Percentiles rank a stretch among this genome's conserved stretches.
Conservation (phyloP, 2,797 vertebrate genomes). For the Sebastes cheni region DNA sequence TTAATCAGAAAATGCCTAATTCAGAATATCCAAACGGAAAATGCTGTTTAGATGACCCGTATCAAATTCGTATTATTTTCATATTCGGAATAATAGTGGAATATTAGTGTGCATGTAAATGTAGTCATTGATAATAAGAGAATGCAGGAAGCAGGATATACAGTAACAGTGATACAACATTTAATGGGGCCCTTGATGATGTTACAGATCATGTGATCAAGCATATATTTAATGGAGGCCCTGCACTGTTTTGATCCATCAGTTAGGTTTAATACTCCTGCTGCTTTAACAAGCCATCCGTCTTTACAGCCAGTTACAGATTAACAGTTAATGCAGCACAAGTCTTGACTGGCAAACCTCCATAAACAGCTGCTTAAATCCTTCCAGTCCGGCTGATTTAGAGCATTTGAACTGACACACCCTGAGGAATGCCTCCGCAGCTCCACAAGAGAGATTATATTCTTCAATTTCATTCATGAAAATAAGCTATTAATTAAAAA, state of each 20-base stretch:
- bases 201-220: background rate
- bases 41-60: too few species aligned
- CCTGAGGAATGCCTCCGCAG: slow-evolving; percentile 18
- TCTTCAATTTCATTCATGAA: slow-evolving; percentile 21
- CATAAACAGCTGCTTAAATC: slow-evolving; percentile 52
- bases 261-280: slow-evolving; percentile 5
- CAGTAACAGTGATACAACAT: slow-evolving; percentile 2
- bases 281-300: slow-evolving; percentile 30
- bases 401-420: slow-evolving; percentile 35
- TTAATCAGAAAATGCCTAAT: too few species aligned
- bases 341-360: slow-evolving; percentile 45
- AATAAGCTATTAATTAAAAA: background rate
- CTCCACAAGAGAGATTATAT: slow-evolving; percentile 10
- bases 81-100: too few species aligned
- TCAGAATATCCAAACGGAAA: too few species aligned
- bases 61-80: too few species aligned
- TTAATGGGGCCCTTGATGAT: background rate
- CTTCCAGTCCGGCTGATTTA: slow-evolving; percentile 50
- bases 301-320: slow-evolving; percentile 32
- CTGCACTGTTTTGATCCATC: slow-evolving; percentile 3
- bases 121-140: background rate
- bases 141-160: background rate
- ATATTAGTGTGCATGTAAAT: too few species aligned
- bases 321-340: slow-evolving; percentile 34
- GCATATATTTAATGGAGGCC: background rate